Evolutionary conservation across 92 coral and sea anemone genomes (phyloP), one percentile per base, ranked within the genome.

Genomic region (Micromussa lordhowensis): DNA sequence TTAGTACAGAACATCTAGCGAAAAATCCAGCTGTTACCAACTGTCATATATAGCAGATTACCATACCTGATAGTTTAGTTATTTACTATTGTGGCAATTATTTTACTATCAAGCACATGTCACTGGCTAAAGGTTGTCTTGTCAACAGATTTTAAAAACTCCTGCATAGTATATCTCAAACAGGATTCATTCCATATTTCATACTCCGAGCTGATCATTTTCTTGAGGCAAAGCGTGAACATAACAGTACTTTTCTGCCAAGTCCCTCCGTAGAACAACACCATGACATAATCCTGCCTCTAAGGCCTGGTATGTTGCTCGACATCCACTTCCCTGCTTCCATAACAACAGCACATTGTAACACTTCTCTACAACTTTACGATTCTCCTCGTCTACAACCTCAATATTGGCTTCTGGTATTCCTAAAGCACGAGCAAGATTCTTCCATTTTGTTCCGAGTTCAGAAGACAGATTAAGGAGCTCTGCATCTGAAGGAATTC

Each of bases 231-330:
- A 31, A 24, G 31, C 66, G 13, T 29, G 90, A 5, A 11, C 58
- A 80, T 79, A 69, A 28, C 90, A 87, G 63, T 79, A 87, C 55
- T n/a, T 80, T 81, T 87, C 90, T 19, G 90, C 90, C 86, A 87
- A 70, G 58, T 87, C 90, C 30, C 85, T 80, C 77, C 90, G 58
- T 31, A 79, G 73, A 28, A 87, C 90, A 68, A 87, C 85, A 22
- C 64, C 44, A 87, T 87, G 90, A 9, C 90, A 81, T n/a, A 87
- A 69, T 24, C 90, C 90, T 51, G 85, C 86, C 72, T 79, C 86
- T 28, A 87, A 35, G 28, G 79, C 90, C 63, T 49, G 44, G 32
- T 79, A 87, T 4, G 79, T 87, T 55, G 90, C 90, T 22, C 18
- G 77, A 28, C 44, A 3, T 30, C 90, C 90, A 53, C 79, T 38